Percentiles rank a stretch among this genome's conserved stretches.
phyloP scores from a whole-genome alignment of 2,888 invertebrate genomes.

The Tetranychus truncatus region DNA sequence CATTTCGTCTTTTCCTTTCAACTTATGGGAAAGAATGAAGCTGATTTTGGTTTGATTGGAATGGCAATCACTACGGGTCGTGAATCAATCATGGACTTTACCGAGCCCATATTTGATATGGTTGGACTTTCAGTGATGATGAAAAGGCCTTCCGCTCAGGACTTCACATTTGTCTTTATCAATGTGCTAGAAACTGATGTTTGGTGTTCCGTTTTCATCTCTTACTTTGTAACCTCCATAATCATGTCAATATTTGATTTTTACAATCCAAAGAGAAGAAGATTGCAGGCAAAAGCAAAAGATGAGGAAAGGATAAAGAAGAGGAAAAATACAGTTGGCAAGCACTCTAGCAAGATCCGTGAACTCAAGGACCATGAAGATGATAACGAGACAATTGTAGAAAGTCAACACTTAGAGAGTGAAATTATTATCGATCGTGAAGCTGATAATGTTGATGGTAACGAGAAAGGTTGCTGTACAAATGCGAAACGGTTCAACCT shows the following conservation, averaged over 20 bases:
- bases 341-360: too few relatives aligned
- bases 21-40: slow-evolving; percentile 47
- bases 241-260: slow-evolving; percentile 58
- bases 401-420: neutral
- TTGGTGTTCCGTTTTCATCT: slow-evolving; percentile 85
- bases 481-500: slow-evolving; percentile 33
- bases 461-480: slow-evolving; percentile 52
- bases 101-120: slow-evolving; percentile 90
- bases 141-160: slow-evolving; percentile 68
- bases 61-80: slow-evolving; percentile 93
- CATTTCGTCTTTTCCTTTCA: neutral
- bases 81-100: slow-evolving; percentile 84
- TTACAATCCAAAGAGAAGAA: slow-evolving; percentile 86
- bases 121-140: slow-evolving; percentile 92
- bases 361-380: too few relatives aligned
- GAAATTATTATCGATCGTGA: neutral
- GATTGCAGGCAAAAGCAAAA: slow-evolving; percentile 40
- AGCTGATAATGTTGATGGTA: slow-evolving; percentile 57
- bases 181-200: slow-evolving; percentile 88
- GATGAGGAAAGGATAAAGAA: slow-evolving; percentile 36
- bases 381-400: too few relatives aligned
- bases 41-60: slow-evolving; percentile 61
- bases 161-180: slow-evolving; percentile 85
- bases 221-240: slow-evolving; percentile 63
- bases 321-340: too few relatives aligned